Evolutionary conservation across 2,113 vertebrate genomes (phyloP).

Genomic region (Pelmatolapia mariae): DNA sequence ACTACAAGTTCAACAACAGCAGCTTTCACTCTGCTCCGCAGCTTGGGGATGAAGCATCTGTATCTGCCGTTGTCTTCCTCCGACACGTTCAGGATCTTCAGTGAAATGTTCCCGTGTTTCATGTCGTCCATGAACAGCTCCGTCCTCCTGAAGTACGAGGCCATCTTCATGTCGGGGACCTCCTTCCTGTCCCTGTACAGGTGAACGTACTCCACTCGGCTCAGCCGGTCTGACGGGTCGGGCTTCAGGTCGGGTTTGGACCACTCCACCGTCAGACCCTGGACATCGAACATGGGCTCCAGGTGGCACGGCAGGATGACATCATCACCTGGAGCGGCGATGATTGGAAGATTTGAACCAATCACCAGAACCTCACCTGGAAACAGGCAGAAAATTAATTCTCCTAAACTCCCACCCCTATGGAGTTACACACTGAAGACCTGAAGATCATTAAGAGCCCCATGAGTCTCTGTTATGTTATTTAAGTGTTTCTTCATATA

Average conservation of each 20-base stretch:
- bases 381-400: accelerated
- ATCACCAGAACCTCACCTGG: not conserved
- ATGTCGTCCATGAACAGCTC: not conserved
- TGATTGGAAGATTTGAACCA: too few species aligned
- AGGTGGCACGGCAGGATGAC: conserved; percentile 20
- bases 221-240: too few species aligned
- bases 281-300: accelerated
- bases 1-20: not conserved
- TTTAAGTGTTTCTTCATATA: too few species aligned
- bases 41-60: not conserved
- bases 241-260: too few species aligned
- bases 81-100: not conserved
- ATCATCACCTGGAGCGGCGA: not conserved
- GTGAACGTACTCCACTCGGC: too few species aligned
- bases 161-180: not conserved
- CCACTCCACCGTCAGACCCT: not conserved
- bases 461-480: too few species aligned
- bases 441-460: too few species aligned
- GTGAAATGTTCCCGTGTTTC: not conserved
- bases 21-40: accelerated
- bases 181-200: too few species aligned
- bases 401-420: not conserved
- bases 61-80: not conserved
- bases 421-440: too few species aligned
- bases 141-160: too few species aligned